Conservation (phyloP, 2,888 invertebrate genomes). For the Spilosoma lubricipeda region DNA sequence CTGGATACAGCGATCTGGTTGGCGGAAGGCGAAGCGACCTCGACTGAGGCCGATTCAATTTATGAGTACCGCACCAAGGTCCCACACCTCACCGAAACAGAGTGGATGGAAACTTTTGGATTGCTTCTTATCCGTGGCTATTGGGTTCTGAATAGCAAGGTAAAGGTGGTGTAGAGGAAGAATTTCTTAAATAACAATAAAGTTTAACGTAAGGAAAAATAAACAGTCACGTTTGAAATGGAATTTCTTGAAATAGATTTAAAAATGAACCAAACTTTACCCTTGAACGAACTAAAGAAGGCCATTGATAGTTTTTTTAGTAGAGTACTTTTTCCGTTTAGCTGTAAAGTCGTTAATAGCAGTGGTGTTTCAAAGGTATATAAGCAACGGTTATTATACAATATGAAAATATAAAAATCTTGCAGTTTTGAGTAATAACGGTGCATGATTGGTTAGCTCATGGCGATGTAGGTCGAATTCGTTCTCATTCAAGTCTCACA, state of each 20-base stretch:
- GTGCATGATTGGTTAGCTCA: too few relatives aligned
- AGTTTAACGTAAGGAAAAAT: not conserved
- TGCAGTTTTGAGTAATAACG: too few relatives aligned
- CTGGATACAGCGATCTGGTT: slow-evolving; percentile 44
- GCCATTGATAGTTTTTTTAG: slow-evolving; percentile 5
- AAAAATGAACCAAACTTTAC: not conserved
- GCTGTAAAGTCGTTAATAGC: not conserved
- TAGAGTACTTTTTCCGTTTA: not conserved
- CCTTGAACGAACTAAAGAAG: slow-evolving; percentile 1
- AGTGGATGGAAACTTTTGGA: slow-evolving; percentile 64
- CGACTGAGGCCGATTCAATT: slow-evolving; percentile 70
- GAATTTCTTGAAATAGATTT: not conserved
- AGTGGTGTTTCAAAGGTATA: not conserved
- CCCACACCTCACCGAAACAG: slow-evolving; percentile 51
- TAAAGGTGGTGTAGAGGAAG: slow-evolving; percentile 38
- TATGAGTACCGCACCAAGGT: slow-evolving; percentile 75
- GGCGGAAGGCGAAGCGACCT: slow-evolving; percentile 68
- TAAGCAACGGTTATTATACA: not conserved
- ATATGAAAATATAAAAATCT: too few relatives aligned
- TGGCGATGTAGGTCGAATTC: too few relatives aligned
- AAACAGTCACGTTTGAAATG: not conserved
- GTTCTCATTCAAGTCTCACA: too few relatives aligned
- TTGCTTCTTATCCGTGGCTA: slow-evolving; percentile 57
- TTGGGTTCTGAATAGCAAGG: slow-evolving; percentile 45
- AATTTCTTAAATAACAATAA: slow-evolving; percentile 22